Evolutionary conservation across 2,113 vertebrate genomes (phyloP), one percentile per base, ranked within the genome.

Genomic region (Heteronetta atricapilla): DNA sequence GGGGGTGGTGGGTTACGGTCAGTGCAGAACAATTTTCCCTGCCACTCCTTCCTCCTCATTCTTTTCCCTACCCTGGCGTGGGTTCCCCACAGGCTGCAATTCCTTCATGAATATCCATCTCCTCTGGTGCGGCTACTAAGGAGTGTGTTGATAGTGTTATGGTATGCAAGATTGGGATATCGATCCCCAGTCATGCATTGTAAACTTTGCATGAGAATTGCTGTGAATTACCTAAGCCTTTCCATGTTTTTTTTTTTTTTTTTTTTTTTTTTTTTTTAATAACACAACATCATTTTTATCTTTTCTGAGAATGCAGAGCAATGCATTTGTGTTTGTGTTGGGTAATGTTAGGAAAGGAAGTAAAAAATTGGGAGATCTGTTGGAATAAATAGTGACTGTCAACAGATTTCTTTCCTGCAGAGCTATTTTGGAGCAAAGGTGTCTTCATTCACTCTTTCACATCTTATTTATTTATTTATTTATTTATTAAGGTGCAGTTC

Each of bases 401-500:
- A 59, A 33, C 38, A 60, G 44, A 68, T 66, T 73, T 75, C 10
- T 88, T 84, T 82, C 31, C 69, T 90, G 44, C 36, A 68, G 42
- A 78, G 29, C 62, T 90, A 8, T 62, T 91, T 89, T 46, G n/a
- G 14, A 34, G 15, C 0, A 0, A 46, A 9, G 29, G 22, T 56
- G 16, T 67, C 34, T 62, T 88, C 25, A 82, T 84, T 82, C 46
- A 62, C 19, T 60, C 20, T 89, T 64, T 70, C 42, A 56, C 15
- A 18, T 91, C 87, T 94, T 97, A 89, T 87, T 95, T 90, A 87
- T 95, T 46, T 46, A 18, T 5, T 10, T 20, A 38, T 38, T 38
- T 38, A 38, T 38, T 38, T 9, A 40, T 88, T 81, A 86, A 96
- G 95, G 91, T 96, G 38, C 70, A 64, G 42, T 95, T 95, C 85